These are phyloP conservation scores for Galagoides demidoff DNA, from an alignment of 2,797 vertebrate species.

Conservation along the genomic window DNA sequence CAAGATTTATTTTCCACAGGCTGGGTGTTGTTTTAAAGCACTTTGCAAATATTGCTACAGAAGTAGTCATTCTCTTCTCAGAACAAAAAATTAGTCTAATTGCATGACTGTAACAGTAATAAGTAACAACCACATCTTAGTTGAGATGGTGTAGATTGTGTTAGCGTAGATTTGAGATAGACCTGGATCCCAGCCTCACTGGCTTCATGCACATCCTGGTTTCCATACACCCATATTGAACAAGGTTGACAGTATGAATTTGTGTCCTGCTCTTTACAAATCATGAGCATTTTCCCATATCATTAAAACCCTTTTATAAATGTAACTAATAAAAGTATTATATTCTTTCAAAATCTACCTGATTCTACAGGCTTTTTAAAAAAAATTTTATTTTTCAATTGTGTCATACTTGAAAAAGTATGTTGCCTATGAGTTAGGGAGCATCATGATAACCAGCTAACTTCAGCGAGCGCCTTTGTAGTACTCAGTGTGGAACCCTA, in stretches of 20 bases:
- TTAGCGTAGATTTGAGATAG: not conserved
- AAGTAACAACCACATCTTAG: not conserved
- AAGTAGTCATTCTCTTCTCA: not conserved
- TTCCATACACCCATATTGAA: not conserved
- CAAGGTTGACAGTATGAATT: not conserved
- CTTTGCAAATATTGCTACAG: not conserved
- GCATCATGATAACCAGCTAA: not conserved
- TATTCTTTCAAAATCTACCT: not conserved
- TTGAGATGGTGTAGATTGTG: not conserved
- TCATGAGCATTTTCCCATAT: not conserved
- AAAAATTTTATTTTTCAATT: not conserved
- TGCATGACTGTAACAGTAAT: not conserved
- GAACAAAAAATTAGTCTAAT: not conserved
- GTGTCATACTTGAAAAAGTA: not conserved
- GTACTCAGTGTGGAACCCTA: not conserved
- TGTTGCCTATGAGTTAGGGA: not conserved
- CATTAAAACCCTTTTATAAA: not conserved
- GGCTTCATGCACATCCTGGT: not conserved
- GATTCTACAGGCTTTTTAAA: not conserved
- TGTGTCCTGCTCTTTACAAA: not conserved
- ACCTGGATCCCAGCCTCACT: not conserved
- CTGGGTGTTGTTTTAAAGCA: not conserved
- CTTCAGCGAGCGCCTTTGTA: not conserved
- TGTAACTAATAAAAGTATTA: not conserved
- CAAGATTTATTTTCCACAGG: not conserved